These are phyloP conservation scores for Diadophis punctatus DNA, from an alignment of 2,113 vertebrate species.

Conservation along the genomic window DNA sequence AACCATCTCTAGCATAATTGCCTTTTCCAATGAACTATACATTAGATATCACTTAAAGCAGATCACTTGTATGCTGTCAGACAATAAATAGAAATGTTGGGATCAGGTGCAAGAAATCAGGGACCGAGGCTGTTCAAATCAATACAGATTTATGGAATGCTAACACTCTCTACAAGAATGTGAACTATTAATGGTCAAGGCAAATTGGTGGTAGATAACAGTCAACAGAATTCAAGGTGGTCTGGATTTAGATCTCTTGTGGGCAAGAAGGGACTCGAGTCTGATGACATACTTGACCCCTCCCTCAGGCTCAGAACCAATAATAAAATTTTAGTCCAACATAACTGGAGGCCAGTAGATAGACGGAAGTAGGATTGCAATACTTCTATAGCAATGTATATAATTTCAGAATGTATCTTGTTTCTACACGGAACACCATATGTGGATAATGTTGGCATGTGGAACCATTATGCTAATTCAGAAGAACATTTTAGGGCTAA, in stretches of 20 bases:
- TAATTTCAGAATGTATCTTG: not conserved
- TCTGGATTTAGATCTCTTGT: not conserved
- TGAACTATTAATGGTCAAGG: too few species aligned
- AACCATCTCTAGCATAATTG: not conserved
- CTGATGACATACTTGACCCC: not conserved
- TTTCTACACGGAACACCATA: not conserved
- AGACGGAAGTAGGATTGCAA: not conserved
- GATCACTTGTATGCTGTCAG: not conserved
- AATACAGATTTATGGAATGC: not conserved
- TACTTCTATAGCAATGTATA: not conserved
- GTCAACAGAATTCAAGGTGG: not conserved
- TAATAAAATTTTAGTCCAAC: not conserved
- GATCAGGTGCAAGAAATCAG: not conserved
- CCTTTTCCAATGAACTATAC: not conserved
- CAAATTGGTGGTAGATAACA: not conserved
- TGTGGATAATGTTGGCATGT: not conserved
- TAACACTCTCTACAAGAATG: not conserved
- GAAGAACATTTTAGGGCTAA: not conserved
- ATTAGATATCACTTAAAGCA: not conserved
- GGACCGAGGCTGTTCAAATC: not conserved
- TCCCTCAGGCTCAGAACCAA: not conserved
- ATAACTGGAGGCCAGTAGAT: not conserved
- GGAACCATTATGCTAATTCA: constrained; percentile 4
- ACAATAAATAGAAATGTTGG: not conserved
- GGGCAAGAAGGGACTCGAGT: not conserved